A percentile compares a stretch with the other conserved stretches of the same genome.
Evolutionary conservation across 2,888 invertebrate species (phyloP).

Genomic region (Conchocele bisecta): DNA sequence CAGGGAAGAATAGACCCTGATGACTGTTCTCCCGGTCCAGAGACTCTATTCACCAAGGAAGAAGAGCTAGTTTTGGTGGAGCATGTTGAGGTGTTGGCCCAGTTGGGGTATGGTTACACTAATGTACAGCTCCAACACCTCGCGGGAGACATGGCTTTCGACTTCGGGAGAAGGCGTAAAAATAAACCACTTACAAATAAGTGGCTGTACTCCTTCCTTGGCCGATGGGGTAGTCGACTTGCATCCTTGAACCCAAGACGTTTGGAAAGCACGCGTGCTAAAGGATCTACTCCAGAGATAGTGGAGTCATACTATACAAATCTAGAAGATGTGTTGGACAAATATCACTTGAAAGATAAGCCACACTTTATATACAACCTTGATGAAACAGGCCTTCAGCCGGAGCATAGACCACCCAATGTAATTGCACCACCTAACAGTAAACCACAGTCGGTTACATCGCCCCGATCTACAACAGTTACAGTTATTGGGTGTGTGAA

Average conservation of each 20-base stretch:
- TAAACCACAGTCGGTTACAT: slow-evolving; percentile 27
- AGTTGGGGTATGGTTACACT: background rate
- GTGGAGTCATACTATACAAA: background rate
- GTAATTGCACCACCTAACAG: background rate
- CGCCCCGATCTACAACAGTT: slow-evolving; percentile 16
- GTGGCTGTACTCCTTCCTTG: background rate
- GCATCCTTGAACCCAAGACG: background rate
- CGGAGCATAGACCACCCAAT: slow-evolving; percentile 21
- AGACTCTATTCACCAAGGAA: slow-evolving; percentile 2
- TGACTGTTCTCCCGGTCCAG: too few relatives aligned
- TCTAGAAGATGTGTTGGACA: slow-evolving; percentile 11
- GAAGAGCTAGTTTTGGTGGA: slow-evolving; percentile 17
- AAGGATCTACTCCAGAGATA: background rate
- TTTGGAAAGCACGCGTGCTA: background rate
- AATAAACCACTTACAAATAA: background rate
- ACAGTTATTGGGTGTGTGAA: slow-evolving; percentile 23
- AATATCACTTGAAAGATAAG: slow-evolving; percentile 13
- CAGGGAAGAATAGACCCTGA: too few relatives aligned
- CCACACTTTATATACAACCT: slow-evolving; percentile 33
- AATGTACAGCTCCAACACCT: background rate
- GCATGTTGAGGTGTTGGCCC: slow-evolving; percentile 10
- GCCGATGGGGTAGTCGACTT: background rate
- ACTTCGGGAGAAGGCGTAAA: background rate
- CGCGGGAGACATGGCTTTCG: background rate
- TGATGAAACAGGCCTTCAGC: slow-evolving; percentile 33